Evolutionary conservation across 2,797 vertebrate genomes (phyloP), one percentile per base, ranked within the genome.

Genomic region (Betta splendens): DNA sequence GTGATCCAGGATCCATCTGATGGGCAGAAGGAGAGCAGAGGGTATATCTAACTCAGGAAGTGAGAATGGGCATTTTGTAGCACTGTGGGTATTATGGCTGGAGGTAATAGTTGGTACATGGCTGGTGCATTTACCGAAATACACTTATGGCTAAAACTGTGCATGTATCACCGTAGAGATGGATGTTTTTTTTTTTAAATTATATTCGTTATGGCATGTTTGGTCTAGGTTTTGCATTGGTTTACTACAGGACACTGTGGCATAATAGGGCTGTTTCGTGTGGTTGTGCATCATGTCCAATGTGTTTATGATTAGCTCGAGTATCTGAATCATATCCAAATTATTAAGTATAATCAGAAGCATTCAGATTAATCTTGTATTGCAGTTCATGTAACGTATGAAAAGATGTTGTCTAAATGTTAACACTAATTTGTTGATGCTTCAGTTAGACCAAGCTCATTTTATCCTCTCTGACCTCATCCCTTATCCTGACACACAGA

Each of bases 1-100:
- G 79, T 77, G 67, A 88, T 85, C 77, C 75, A 72, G 72, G 79
- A 84, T 81, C 80, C 70, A 81, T 78, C 74, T 80, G 79, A 83
- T 82, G 72, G 74, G 53, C 61, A 57, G 40, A 55, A 59, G 46
- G 65, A 81, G 75, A 61, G 70, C 25, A 42, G 40, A 52, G 61
- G 67, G 51, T 70, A 61, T 60, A 74, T 75, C 52, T 53, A 64
- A 35, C 51, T 60, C 57, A 73, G 75, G 65, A 77, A 81, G 50
- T 79, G 84, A 68, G 54, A 77, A 45, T 45, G 31, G 46, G 25
- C 63, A 62, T 29, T 55, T 50, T 32, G 31, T 53, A 64, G 51
- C 57, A 67, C 36, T 70, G 22, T 22, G 16, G 53, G 46, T 72
- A 11, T 40, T 26, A 3, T 18, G 9, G 40, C 21, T 20, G 1